Evolutionary conservation across 2,113 vertebrate genomes (phyloP), one percentile per base, ranked within the genome.

Genomic region (Coptodon bakossiorum): DNA sequence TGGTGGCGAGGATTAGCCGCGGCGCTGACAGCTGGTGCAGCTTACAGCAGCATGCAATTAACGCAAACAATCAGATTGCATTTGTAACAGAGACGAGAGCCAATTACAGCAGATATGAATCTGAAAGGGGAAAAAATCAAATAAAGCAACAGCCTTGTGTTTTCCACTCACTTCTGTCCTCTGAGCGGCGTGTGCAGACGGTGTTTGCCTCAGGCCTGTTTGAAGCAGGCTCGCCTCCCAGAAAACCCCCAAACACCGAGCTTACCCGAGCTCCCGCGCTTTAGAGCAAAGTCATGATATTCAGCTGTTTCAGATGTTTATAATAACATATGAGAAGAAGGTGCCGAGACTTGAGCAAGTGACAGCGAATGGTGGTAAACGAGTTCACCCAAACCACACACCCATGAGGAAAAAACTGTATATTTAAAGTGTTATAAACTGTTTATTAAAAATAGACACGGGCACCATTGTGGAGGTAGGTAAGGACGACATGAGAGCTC

Each of bases 11-110:
- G 89, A 91, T 92, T 86, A 86, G 78, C 71, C 6, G 1, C 16
- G 1, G 71, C 38, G 4, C 22, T 24, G 48, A 90, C 92, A 92
- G 86, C 86, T 89, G 88, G 27, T 43, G 61, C 73, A 27, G 22
- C 29, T 90, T 22, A 61, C 57, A 56, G 78, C 83, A 76, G 82
- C 22, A 24, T 80, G 57, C 73, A 82, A 90, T 89, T 80, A 91
- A 86, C 36, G 59, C 82, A 40, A 80, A 53, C 86, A 53, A 73
- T 61, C 63, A 66, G 34, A 61, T 61, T 71, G 31, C 59, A 45
- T 73, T 61, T 80, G 43, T 22, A 61, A 79, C 10, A 68, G 71
- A 80, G 52, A 56, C 1, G 9, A 76, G 36, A 61, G 78, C 56
- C 61, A 90, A 83, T 91, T 38, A 80, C 11, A 48, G 56, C 78